Base-by-base conservation (phyloP, 2,888 invertebrate species). In the Hedychridium roseum region DNA sequence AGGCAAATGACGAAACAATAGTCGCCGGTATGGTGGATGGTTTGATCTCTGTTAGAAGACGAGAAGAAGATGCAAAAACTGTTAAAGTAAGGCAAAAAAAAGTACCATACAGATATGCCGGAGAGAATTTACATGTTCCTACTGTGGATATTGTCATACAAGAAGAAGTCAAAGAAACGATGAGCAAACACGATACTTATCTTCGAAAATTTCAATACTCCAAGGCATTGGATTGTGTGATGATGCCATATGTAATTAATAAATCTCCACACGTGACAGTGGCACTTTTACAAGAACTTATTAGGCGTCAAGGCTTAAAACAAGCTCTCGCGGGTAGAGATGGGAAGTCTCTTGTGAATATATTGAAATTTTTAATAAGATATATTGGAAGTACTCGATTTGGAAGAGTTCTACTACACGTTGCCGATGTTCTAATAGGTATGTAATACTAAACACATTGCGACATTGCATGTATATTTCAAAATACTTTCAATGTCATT, bases 21-120 rank as follows among this genome's bases (percentile, higher is more conserved):
- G 94, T 90, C 4, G 93, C 91, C 17, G 98, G 97, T 16, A 92
- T 96, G 89, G 87, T 91, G 5, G 94, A 96, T 81, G 97, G 97
- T 32, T 83, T 96, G 32, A 86, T 98, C 56, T 94, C 94, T 5
- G 88, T 97, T 49, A 87, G 89, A 68, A 86, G 91, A 72, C 83
- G 91, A 73, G 90, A 90, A 68, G 85, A 87, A 52, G 82, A 83
- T 34, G 60, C 70, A 2, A 74, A 79, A 51, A 76, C 69, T 37
- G 71, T 60, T 1, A 76, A 76, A 52, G 66, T 69, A 44, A 76
- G 77, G 55, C 77, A 70, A 30, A 83, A 83, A 60, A 86, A 84
- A 76, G 80, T 83, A 16, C 83, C 84, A 9, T 84, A 84, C 66
- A 82, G 82, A 66, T 76, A 79, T 53, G 60, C 71, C 4, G 69